Evolutionary conservation across 1,140 invertebrate species (phyloP).

Genomic region (Liolophura sinensis): DNA sequence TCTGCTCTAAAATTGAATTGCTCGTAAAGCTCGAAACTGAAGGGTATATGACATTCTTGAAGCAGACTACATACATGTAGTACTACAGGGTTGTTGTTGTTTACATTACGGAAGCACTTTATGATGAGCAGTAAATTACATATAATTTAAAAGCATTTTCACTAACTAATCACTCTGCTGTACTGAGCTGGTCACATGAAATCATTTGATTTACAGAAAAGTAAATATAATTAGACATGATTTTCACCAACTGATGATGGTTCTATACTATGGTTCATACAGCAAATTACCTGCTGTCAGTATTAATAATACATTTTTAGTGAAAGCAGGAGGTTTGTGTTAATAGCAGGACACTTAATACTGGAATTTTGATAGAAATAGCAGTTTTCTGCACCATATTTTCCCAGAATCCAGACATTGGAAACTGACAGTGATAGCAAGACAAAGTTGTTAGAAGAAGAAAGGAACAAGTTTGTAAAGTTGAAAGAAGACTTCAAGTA

Average conservation of each 20-base stretch:
- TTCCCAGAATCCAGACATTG: conserved; percentile 40
- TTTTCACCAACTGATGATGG: too few species aligned
- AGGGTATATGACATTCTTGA: neutral
- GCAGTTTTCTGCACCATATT: conserved; percentile 8
- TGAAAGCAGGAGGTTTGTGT: neutral
- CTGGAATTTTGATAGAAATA: neutral
- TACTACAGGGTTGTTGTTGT: neutral
- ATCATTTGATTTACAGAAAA: too few species aligned
- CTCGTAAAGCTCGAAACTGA: neutral
- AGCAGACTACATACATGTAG: neutral
- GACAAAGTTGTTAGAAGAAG: conserved; percentile 38
- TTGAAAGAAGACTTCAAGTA: conserved; percentile 58
- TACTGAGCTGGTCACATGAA: too few species aligned
- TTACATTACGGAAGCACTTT: neutral
- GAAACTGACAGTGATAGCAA: conserved; percentile 43
- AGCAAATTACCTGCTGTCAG: too few species aligned
- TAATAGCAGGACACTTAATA: neutral
- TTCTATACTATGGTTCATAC: too few species aligned
- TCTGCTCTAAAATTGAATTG: neutral
- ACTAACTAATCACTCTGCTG: too few species aligned
- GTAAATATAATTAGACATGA: too few species aligned
- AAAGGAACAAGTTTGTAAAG: conserved; percentile 43
- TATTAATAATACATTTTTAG: too few species aligned
- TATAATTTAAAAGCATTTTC: too few species aligned
- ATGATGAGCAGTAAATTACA: too few species aligned